Base-by-base conservation (phyloP, 2,113 vertebrate species). In the human (Homo sapiens) region DNA sequence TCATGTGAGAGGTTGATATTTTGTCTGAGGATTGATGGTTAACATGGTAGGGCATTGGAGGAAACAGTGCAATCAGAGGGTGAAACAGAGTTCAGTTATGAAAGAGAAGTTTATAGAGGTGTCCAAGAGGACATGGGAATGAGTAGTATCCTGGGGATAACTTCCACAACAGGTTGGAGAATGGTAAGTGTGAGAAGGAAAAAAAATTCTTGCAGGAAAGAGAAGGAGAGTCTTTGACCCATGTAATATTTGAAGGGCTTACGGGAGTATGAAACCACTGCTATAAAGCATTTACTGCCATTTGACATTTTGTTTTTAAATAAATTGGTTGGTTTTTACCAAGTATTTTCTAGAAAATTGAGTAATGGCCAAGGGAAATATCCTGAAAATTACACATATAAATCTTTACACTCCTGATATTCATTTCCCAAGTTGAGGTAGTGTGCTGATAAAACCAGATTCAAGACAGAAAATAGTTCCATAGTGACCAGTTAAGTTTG, bases 391-490 rank as follows among this genome's bases (percentile, higher is more conserved):
- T 85, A 57, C 72, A 98, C 57, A 23, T 27, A 91, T 93, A 94
- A 98, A 92, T 84, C 38, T 89, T 10, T 93, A 85, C 6, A 81
- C 25, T 68, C n/a, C 89, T 73, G 80, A 38, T 72, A 89, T 83
- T 89, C 75, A 83, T 94, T 94, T 64, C 73, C 9, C 95, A 84
- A 92, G 50, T 32, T 97, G 66, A 97, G 80, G 52, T 78, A 92
- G 70, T 83, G 38, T 94, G 78, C 30, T 96, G 68, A 97, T 87
- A 94, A 96, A 97, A 80, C 9, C 48, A 73, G 48, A 90, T 20
- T 70, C 48, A 98, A 95, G 52, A 90, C 76, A 97, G 80, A 95
- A 98, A 95, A 96, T 82, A 85, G 16, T 43, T 90, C 68, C 38
- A 82, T 50, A 91, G 61, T 93, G 89, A 92, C 88, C 90, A 95